Evolutionary conservation across 2,888 invertebrate species (phyloP).

Genomic region (Drosophila atripex): DNA sequence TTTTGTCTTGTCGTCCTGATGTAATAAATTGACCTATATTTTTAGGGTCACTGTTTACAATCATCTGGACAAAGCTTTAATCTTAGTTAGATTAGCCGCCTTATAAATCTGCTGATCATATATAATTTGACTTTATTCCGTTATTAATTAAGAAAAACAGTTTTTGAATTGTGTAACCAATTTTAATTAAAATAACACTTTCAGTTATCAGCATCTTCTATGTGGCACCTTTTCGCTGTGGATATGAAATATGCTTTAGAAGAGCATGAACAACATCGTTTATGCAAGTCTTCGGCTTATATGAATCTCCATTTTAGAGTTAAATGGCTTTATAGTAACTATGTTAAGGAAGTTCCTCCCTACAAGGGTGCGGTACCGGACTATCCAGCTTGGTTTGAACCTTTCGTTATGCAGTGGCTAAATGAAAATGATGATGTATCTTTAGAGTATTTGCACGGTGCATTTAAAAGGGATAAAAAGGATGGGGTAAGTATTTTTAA

Average conservation of each 20-base stretch:
- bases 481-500: conserved; percentile 88
- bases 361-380: conserved; percentile 99
- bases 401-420: conserved; percentile 99
- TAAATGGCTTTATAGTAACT: conserved; percentile 99
- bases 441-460: conserved; percentile 98
- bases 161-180: too few relatives aligned
- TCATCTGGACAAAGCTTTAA: too few relatives aligned
- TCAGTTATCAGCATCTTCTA: conserved; percentile 97
- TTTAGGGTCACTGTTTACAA: too few relatives aligned
- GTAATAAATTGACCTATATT: too few relatives aligned
- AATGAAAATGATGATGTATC: conserved; percentile 99
- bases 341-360: conserved; percentile 98
- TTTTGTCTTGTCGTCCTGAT: too few relatives aligned
- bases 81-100: too few relatives aligned
- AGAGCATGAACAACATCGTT: conserved; percentile 97
- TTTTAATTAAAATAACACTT: conserved; percentile 48
- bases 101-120: too few relatives aligned
- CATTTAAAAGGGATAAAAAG: conserved; percentile 98
- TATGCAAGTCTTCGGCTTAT: conserved; percentile 99
- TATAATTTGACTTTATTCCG: too few relatives aligned
- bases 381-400: conserved; percentile 99
- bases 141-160: too few relatives aligned
- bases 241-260: conserved; percentile 99
- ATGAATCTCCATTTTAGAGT: conserved; percentile 99
- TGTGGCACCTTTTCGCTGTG: conserved; percentile 98